Percentiles rank a stretch among this genome's conserved stretches.
phyloP scores from a whole-genome alignment of 2,888 invertebrate species.

The Spilosoma lubricipeda region DNA sequence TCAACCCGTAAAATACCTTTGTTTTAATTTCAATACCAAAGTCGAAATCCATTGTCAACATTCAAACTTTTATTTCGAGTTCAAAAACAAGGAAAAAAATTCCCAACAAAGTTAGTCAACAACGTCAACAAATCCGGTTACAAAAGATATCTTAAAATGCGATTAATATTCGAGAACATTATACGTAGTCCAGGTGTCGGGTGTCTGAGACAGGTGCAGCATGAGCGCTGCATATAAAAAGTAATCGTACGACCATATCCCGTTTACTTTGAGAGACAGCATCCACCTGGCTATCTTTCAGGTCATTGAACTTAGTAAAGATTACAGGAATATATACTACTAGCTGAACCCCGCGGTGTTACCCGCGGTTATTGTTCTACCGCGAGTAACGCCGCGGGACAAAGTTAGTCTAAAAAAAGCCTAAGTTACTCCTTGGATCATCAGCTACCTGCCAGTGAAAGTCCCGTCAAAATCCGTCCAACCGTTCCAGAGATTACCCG shows the following conservation, averaged over 20 bases:
- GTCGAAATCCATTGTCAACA: no score
- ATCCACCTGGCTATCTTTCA: constrained; percentile 17
- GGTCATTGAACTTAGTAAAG: constrained; percentile 15
- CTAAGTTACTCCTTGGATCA: no score
- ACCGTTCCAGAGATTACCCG: no score
- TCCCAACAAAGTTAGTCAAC: background rate
- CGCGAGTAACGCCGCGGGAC: no score
- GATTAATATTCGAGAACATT: background rate
- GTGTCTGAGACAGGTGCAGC: background rate
- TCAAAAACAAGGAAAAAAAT: background rate
- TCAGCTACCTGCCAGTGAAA: no score
- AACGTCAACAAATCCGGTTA: background rate
- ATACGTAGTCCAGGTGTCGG: background rate
- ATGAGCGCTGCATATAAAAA: background rate
- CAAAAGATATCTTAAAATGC: background rate
- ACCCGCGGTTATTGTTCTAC: no score
- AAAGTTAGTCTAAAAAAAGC: no score
- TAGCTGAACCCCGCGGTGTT: no score
- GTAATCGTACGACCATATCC: constrained; percentile 19
- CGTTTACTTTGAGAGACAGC: constrained; percentile 10
- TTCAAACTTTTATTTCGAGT: no score
- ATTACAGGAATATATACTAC: background rate
- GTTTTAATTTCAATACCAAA: no score
- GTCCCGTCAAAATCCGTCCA: no score
- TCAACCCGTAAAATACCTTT: background rate